Percentiles rank a stretch among this genome's conserved stretches.
phyloP scores from a whole-genome alignment of 2,888 invertebrate species.

The Mimumesa dahlbomi region DNA sequence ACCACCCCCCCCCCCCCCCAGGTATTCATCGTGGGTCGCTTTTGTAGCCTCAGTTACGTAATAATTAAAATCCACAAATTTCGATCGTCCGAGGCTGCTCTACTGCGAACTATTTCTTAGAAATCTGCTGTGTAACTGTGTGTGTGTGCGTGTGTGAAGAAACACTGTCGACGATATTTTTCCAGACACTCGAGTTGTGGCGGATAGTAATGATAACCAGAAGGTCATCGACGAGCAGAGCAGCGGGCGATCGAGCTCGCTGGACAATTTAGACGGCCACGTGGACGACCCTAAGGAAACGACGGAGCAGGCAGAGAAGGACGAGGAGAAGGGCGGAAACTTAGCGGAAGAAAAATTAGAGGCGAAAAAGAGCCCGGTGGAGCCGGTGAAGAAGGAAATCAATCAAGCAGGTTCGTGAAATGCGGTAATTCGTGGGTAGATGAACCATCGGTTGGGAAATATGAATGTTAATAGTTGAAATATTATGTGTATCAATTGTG shows the following conservation, averaged over 20 bases:
- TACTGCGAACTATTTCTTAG: no score
- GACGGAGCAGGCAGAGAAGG: constrained; percentile 42
- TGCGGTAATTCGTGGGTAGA: constrained; percentile 45
- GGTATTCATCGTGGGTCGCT: no score
- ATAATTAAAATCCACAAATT: no score
- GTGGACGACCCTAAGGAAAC: constrained; percentile 38
- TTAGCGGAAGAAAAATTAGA: constrained; percentile 50
- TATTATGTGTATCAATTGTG: no score
- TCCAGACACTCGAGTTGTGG: constrained; percentile 42
- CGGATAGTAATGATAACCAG: constrained; percentile 40
- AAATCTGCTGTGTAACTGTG: no score
- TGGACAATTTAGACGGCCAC: constrained; percentile 31
- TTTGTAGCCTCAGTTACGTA: no score
- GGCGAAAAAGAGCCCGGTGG: constrained; percentile 41
- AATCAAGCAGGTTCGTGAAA: constrained; percentile 67
- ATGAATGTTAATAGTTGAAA: no score
- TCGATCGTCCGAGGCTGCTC: no score
- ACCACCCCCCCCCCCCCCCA: no score
- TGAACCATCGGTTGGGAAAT: constrained; percentile 18
- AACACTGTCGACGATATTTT: constrained; percentile 6
- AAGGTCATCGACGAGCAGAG: constrained; percentile 28
- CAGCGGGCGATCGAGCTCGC: constrained; percentile 26
- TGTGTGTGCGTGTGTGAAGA: no score
- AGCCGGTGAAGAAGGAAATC: constrained; percentile 47
- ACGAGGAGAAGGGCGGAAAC: constrained; percentile 16